A percentile compares a stretch with the other conserved stretches of the same genome.
Evolutionary conservation across 2,113 vertebrate genomes (phyloP).

Genomic region (Microcebus murinus): DNA sequence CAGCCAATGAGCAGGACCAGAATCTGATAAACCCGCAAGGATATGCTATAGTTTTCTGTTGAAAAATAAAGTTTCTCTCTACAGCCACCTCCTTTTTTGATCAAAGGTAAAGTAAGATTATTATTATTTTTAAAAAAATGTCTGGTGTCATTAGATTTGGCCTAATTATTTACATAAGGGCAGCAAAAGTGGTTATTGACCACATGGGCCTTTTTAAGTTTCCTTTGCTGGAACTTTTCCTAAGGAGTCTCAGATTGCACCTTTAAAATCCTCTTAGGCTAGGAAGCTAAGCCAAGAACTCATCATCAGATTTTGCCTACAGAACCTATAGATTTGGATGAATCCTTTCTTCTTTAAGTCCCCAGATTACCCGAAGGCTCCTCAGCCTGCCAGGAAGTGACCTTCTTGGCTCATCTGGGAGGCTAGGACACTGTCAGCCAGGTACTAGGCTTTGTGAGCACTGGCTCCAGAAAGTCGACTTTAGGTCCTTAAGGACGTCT

Average conservation of each 20-base stretch:
- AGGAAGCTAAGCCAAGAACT: not conserved
- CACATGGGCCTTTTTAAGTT: not conserved
- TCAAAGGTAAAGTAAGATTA: not conserved
- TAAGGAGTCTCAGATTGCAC: not conserved
- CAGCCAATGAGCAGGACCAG: not conserved
- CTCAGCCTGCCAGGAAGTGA: not conserved
- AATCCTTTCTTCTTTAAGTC: not conserved
- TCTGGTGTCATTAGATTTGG: not conserved
- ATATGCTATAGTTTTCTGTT: not conserved
- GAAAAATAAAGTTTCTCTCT: not conserved
- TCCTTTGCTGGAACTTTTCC: not conserved
- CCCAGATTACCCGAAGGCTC: not conserved
- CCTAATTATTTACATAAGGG: not conserved
- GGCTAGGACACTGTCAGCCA: not conserved
- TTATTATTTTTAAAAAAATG: not conserved
- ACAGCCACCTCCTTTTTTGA: not conserved
- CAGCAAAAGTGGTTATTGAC: not conserved
- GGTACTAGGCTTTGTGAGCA: not conserved
- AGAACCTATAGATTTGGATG: not conserved
- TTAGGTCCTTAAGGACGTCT: not conserved
- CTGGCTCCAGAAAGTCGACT: not conserved
- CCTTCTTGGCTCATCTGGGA: not conserved
- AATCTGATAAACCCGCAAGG: not conserved
- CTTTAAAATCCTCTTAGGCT: not conserved
- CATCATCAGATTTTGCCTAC: not conserved